Base-by-base conservation (phyloP, 2,888 invertebrate species). In the Pyrrhia umbra region DNA sequence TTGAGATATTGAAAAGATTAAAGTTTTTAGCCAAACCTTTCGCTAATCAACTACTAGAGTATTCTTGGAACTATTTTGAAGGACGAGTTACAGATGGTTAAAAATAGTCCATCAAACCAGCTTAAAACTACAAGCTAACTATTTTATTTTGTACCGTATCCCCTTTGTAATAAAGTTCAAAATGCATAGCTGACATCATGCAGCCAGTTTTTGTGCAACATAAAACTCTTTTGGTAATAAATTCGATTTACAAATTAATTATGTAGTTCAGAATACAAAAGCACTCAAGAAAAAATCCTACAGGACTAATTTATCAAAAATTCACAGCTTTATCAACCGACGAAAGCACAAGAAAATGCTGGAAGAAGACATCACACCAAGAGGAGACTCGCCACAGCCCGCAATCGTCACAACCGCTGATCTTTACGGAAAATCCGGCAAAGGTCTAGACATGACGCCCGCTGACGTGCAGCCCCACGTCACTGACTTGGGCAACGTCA, bases 331-430 rank as follows among this genome's bases (percentile, higher is more conserved):
- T 85, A 69, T 65, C 85, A 89, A 87, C 86, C 78, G 93, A 87
- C 82, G 87, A 81, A 82, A 88, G 50, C 90, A 87, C 82, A 88
- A 93, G 85, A 92, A 94, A 88, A 89, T 92, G 84, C 58, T 89
- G 79, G 94, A 93, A 83, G 92, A 92, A 82, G 83, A 81, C 75
- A 66, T 79, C 85, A 77, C 87, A 75, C 86, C 91, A 72, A 77
- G 89, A 80, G 85, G 90, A 81, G 89, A 87, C 69, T 45, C 86
- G 79, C 65, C 84, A 87, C 78, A 68, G 86, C 80, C 70, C 85
- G 68, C 85, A 87, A 77, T 88, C 88, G 43, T 92, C 90, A 71
- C 93, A 88, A 85, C 93, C 92, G 77, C 87, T 92, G 89, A 92
- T 93, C 90, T 81, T 77, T 70, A 67, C 80, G 79, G 79, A 34